These are phyloP conservation scores for Motacilla alba DNA, from an alignment of 2,113 vertebrate species.

Conservation along the genomic window DNA sequence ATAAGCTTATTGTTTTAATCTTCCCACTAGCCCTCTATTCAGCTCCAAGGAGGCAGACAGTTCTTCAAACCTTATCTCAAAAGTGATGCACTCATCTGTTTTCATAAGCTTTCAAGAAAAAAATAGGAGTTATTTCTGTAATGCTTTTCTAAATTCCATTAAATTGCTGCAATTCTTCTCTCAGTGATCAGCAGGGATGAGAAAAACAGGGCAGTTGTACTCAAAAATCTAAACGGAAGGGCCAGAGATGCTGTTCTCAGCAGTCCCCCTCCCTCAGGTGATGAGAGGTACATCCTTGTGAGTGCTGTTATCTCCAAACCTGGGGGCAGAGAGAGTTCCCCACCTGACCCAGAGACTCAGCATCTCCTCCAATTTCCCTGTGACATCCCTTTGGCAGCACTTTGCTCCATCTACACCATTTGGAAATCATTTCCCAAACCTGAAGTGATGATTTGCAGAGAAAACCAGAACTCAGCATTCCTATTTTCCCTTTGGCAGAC, in stretches of 20 bases:
- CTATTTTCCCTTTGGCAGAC: background rate
- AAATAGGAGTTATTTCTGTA: background rate
- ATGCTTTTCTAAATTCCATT: background rate
- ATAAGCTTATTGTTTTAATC: constrained; percentile 55
- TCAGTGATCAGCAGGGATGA: background rate
- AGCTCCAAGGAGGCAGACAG: constrained; percentile 32
- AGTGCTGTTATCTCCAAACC: background rate
- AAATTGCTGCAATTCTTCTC: background rate
- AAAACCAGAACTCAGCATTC: background rate
- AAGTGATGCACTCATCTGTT: background rate
- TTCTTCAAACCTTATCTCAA: constrained; percentile 30
- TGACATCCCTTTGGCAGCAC: background rate
- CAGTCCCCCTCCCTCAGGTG: background rate
- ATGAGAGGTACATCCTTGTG: background rate
- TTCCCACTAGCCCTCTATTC: constrained; percentile 24
- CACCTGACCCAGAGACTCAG: background rate
- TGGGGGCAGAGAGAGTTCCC: background rate
- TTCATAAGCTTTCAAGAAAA: background rate
- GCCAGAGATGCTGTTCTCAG: background rate
- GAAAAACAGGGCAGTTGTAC: background rate
- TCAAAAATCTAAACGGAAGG: background rate
- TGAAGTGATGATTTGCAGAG: background rate
- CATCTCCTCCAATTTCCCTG: background rate
- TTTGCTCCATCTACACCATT: background rate
- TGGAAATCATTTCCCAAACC: background rate